These are phyloP conservation scores for Notocelia uddmanniana DNA, from an alignment of 2,888 invertebrate genomes.

Conservation along the genomic window DNA sequence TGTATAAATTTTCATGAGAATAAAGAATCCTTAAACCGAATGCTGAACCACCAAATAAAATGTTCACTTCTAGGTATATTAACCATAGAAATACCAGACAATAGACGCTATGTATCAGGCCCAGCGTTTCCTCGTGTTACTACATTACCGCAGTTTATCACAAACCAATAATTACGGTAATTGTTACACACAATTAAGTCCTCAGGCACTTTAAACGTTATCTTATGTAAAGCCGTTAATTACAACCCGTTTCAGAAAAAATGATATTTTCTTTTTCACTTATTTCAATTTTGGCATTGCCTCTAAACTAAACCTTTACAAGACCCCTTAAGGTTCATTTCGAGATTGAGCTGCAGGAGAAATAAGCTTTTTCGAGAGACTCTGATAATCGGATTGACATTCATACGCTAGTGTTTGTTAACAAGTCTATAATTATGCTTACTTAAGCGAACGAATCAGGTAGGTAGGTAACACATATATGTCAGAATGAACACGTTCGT, in stretches of 20 bases:
- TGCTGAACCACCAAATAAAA: no score
- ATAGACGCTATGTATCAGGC: background rate
- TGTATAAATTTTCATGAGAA: no score
- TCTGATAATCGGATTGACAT: background rate
- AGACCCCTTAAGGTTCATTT: background rate
- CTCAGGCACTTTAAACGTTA: slow-evolving; percentile 11
- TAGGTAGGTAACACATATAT: no score
- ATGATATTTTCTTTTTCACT: background rate
- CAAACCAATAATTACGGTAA: background rate
- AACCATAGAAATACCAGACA: no score
- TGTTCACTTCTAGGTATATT: no score
- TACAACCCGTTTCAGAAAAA: no score
- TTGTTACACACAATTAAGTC: slow-evolving; percentile 10
- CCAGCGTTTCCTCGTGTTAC: background rate
- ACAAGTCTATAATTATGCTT: background rate
- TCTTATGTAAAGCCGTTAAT: slow-evolving; percentile 1
- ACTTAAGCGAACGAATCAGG: background rate
- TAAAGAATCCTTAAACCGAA: no score
- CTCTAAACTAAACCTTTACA: background rate
- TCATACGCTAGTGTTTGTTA: background rate
- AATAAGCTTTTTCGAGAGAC: background rate
- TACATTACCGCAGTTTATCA: no score
- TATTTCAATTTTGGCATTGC: background rate
- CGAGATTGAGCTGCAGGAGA: background rate
- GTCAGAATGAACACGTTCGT: no score